Percentiles rank a stretch among this genome's conserved stretches.
Evolutionary conservation across 2,888 invertebrate genomes (phyloP).

Genomic region (Ptychoptera contaminata): DNA sequence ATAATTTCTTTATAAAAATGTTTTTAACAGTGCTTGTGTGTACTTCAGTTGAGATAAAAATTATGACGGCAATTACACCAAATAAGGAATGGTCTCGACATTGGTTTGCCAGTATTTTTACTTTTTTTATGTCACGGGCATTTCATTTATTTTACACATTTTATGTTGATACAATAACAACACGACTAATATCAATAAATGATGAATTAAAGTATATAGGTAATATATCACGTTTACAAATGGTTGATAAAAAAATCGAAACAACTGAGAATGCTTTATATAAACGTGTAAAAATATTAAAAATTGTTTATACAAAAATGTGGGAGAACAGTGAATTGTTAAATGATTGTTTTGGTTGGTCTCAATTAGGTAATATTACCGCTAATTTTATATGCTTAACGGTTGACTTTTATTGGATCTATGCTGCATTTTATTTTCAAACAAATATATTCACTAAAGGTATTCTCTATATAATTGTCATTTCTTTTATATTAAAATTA

Average conservation of each 20-base stretch:
- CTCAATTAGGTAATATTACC: background rate
- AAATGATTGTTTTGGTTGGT: conserved; percentile 1
- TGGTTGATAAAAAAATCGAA: background rate
- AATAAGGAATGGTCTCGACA: conserved; percentile 1
- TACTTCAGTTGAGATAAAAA: background rate
- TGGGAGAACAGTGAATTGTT: background rate
- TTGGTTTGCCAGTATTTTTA: conserved; percentile 2
- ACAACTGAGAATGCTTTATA: background rate
- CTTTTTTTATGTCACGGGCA: conserved; percentile 1
- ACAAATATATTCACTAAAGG: background rate
- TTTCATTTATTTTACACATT: background rate
- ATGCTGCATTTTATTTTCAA: background rate
- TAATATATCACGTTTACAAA: background rate
- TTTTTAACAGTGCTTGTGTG: background rate
- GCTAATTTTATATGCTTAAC: background rate
- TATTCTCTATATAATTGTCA: background rate
- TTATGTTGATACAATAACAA: conserved; percentile 1
- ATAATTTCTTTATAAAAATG: background rate
- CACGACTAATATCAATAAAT: background rate
- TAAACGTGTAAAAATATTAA: background rate
- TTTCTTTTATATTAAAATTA: background rate
- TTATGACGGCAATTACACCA: background rate
- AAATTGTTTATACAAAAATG: background rate
- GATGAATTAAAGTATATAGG: background rate
- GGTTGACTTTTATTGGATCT: conserved; percentile 1